Conservation (phyloP, 2,888 invertebrate genomes). For the Bombylius discolor region DNA sequence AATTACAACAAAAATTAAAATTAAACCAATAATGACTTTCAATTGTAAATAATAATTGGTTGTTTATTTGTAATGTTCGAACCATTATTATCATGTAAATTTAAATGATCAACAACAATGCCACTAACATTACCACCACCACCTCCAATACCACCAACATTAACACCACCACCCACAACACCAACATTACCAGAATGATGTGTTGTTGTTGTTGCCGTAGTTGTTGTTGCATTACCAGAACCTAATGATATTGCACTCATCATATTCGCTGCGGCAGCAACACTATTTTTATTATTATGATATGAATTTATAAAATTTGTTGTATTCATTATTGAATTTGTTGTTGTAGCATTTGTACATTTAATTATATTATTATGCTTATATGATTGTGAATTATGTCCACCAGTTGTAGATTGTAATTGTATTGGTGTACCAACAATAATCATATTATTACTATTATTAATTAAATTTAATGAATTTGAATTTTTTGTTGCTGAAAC, state of each 20-base stretch:
- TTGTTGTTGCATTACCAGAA: too few relatives aligned
- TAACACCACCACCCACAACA: background rate
- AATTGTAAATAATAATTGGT: background rate
- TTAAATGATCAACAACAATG: background rate
- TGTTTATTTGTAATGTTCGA: background rate
- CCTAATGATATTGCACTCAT: background rate
- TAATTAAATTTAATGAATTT: background rate
- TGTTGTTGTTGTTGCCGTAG: background rate
- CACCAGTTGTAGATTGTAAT: conserved; percentile 3
- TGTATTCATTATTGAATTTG: background rate
- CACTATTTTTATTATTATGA: background rate
- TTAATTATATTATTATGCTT: background rate
- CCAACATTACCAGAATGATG: background rate
- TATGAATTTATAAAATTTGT: background rate
- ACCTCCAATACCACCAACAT: background rate
- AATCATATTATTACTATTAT: background rate
- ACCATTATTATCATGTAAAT: background rate
- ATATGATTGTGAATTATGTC: background rate
- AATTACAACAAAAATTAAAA: too few relatives aligned
- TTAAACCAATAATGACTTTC: too few relatives aligned
- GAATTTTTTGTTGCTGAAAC: conserved; percentile 38
- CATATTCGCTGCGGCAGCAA: background rate
- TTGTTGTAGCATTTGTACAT: background rate
- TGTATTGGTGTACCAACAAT: background rate
- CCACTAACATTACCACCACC: background rate